Conservation (phyloP, 1,140 invertebrate species). For the Drosophila funebris region DNA sequence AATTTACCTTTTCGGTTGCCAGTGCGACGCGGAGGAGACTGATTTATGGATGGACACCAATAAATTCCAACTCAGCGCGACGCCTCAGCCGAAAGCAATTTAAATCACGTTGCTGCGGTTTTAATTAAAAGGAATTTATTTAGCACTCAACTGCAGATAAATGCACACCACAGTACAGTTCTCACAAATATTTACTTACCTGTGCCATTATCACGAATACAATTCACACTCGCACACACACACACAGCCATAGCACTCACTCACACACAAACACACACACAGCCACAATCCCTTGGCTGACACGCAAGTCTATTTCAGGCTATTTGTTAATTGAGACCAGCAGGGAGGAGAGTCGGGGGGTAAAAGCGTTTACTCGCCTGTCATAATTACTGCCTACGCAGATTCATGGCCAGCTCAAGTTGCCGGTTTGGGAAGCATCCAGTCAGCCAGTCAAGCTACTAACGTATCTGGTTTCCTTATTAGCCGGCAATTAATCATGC, state of each 20-base stretch:
- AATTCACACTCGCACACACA: slow-evolving; percentile 23
- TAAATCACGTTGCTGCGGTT: slow-evolving; percentile 78
- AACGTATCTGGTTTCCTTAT: slow-evolving; percentile 69
- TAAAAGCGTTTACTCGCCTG: slow-evolving; percentile 39
- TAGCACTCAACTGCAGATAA: slow-evolving; percentile 78
- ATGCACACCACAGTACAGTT: slow-evolving; percentile 51
- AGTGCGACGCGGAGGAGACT: slow-evolving; percentile 25
- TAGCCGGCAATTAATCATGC: slow-evolving; percentile 70
- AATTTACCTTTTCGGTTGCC: slow-evolving; percentile 69
- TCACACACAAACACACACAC: too few species aligned
- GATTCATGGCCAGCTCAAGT: slow-evolving; percentile 43
- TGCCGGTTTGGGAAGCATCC: slow-evolving; percentile 20
- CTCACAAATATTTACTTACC: slow-evolving; percentile 36
- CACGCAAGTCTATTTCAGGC: slow-evolving; percentile 51
- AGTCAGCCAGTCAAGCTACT: slow-evolving; percentile 2
- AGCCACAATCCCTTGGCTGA: slow-evolving; percentile 29
- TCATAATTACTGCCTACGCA: slow-evolving; percentile 67
- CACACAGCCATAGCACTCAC: too few species aligned
- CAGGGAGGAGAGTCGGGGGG: neutral
- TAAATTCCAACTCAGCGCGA: slow-evolving; percentile 58
- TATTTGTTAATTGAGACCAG: slow-evolving; percentile 65
- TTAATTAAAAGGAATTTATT: slow-evolving; percentile 82
- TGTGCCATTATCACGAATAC: slow-evolving; percentile 9
- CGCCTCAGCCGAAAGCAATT: slow-evolving; percentile 55
- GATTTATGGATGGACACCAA: slow-evolving; percentile 75